Evolutionary conservation across 1,140 invertebrate genomes (phyloP).

Genomic region (Trissolcus basalis): DNA sequence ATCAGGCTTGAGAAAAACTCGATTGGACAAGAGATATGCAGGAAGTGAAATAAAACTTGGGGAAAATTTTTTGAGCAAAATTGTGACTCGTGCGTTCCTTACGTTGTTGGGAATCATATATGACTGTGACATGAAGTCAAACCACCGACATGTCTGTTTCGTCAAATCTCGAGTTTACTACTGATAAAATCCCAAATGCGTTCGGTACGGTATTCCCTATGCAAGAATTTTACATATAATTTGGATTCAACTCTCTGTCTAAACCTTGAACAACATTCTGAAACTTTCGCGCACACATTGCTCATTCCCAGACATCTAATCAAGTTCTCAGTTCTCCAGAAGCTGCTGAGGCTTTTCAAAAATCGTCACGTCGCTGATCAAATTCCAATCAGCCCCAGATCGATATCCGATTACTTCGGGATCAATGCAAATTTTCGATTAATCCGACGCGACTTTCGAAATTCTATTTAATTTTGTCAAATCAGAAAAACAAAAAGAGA

Average conservation of each 20-base stretch:
- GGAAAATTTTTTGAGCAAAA: too few species aligned
- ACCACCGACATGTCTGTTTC: too few species aligned
- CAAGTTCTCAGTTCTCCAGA: constrained; percentile 14
- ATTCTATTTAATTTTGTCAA: too few species aligned
- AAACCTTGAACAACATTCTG: constrained; percentile 29
- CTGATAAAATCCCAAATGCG: constrained; percentile 3
- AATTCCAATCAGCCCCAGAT: constrained; percentile 32
- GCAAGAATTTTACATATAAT: constrained; percentile 29
- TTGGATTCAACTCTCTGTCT: constrained; percentile 23
- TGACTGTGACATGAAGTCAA: too few species aligned
- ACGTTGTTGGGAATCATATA: too few species aligned
- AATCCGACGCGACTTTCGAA: too few species aligned
- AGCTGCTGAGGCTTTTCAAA: constrained; percentile 9
- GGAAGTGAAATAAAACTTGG: too few species aligned
- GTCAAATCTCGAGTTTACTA: background rate
- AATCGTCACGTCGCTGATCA: constrained; percentile 22
- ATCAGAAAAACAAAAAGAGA: too few species aligned
- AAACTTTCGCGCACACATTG: constrained; percentile 23
- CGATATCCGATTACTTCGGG: constrained; percentile 15
- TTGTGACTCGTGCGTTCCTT: too few species aligned
- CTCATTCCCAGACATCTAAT: constrained; percentile 43
- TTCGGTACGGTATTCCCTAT: constrained; percentile 2
- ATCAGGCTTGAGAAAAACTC: too few species aligned
- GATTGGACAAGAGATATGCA: too few species aligned
- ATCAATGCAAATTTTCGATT: constrained; percentile 7